These are phyloP conservation scores for Echiichthys vipera DNA, from an alignment of 2,797 vertebrate species.

Conservation along the genomic window DNA sequence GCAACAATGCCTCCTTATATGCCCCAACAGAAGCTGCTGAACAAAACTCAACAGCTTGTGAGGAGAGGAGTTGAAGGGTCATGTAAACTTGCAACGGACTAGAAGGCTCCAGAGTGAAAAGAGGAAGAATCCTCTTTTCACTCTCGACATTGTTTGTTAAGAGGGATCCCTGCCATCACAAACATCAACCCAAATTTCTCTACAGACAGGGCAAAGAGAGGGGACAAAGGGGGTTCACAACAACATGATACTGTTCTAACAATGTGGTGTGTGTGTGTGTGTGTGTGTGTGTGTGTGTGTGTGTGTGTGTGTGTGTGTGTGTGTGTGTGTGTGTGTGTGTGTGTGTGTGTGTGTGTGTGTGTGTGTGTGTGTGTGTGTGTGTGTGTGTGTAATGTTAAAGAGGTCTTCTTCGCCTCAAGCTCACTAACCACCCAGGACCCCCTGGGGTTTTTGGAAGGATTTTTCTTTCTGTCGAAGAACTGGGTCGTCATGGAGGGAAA, in stretches of 20 bases:
- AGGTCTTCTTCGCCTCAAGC: constrained; percentile 59
- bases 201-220: constrained; percentile 65
- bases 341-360: constrained; percentile 11
- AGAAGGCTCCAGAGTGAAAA: constrained; percentile 75
- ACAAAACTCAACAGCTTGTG: constrained; percentile 76
- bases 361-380: constrained; percentile 17
- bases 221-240: constrained; percentile 60
- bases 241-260: constrained; percentile 63
- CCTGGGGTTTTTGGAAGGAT: constrained; percentile 62
- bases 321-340: constrained; percentile 13
- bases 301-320: constrained; percentile 12
- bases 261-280: constrained; percentile 21
- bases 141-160: constrained; percentile 71
- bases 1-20: constrained; percentile 79
- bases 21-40: constrained; percentile 76
- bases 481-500: constrained; percentile 45
- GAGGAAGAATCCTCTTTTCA: constrained; percentile 80
- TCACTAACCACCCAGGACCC: constrained; percentile 55
- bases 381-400: constrained; percentile 45
- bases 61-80: constrained; percentile 82
- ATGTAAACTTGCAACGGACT: constrained; percentile 82
- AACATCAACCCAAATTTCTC: constrained; percentile 72
- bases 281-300: constrained; percentile 6
- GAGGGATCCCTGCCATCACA: constrained; percentile 73
- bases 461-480: constrained; percentile 59